Percentiles rank a stretch among this genome's conserved stretches.
These are phyloP conservation scores for Operophtera brumata DNA, from an alignment of 2,888 invertebrate species.

Conservation along the genomic window DNA sequence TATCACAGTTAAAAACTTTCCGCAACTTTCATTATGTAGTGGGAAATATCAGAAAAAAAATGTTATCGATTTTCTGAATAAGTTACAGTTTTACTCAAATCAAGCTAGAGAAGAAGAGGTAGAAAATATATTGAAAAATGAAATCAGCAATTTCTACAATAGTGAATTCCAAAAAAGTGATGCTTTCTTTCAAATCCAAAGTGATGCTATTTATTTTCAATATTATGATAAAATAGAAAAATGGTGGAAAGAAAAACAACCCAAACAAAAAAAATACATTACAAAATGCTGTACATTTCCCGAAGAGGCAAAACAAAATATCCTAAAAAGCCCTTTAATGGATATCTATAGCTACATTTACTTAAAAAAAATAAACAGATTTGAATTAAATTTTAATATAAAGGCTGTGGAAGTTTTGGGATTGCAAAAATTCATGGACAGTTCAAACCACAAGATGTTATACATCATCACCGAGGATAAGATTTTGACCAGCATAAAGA, in stretches of 20 bases:
- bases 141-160: constrained; percentile 20
- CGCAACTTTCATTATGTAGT: constrained; percentile 5
- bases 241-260: constrained; percentile 34
- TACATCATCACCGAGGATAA: constrained; percentile 1
- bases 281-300: constrained; percentile 28
- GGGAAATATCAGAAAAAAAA: neutral
- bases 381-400: constrained; percentile 1
- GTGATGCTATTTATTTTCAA: constrained; percentile 31
- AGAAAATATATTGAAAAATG: constrained; percentile 30
- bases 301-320: constrained; percentile 9
- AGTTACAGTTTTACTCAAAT: constrained; percentile 33
- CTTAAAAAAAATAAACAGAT: neutral
- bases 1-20: constrained; percentile 8
- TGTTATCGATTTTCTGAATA: constrained; percentile 11
- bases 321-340: constrained; percentile 15
- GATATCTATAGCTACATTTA: constrained; percentile 2
- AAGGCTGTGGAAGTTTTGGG: neutral
- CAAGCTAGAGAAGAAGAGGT: constrained; percentile 35
- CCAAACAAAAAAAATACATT: constrained; percentile 18
- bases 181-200: constrained; percentile 16
- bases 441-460: neutral
- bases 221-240: constrained; percentile 36
- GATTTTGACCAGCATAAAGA: constrained; percentile 4
- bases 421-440: neutral
- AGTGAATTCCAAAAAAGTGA: neutral